Conservation (phyloP, 2,888 invertebrate species). For the Diarsia rubi region DNA sequence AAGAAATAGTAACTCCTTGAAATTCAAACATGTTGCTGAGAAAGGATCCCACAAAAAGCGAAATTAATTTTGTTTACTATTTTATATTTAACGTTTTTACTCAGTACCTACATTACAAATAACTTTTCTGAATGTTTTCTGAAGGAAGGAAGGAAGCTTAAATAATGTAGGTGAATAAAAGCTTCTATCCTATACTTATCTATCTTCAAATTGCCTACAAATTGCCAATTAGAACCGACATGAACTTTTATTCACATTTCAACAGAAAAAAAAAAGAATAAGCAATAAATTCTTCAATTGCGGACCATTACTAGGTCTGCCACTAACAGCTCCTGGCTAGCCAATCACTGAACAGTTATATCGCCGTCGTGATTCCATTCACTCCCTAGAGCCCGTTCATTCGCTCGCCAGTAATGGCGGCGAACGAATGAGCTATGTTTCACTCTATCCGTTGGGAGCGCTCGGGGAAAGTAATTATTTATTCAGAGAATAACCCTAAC, state of each 20-base stretch:
- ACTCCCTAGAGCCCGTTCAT: conserved; percentile 61
- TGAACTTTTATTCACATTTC: conserved; percentile 22
- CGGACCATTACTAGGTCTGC: conserved; percentile 29
- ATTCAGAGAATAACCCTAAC: conserved; percentile 53
- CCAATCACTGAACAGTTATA: conserved; percentile 59
- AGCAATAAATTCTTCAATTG: conserved; percentile 32
- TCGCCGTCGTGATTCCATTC: conserved; percentile 59
- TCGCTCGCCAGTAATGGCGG: conserved; percentile 57
- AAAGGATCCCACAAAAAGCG: background rate
- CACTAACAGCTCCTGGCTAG: conserved; percentile 43
- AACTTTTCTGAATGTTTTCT: background rate
- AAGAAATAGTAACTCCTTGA: background rate
- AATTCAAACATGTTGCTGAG: background rate
- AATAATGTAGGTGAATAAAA: background rate
- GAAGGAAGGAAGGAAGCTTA: background rate
- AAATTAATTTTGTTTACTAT: background rate
- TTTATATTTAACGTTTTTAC: background rate
- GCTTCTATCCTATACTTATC: background rate
- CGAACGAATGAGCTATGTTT: conserved; percentile 55
- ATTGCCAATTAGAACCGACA: conserved; percentile 19
- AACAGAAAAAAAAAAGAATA: conserved; percentile 32
- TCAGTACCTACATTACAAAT: background rate
- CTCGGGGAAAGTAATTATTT: conserved; percentile 57
- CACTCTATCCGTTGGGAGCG: conserved; percentile 39
- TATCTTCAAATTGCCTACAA: background rate